These are phyloP conservation scores for Guaruba guarouba DNA, from an alignment of 2,113 vertebrate genomes.

Conservation along the genomic window DNA sequence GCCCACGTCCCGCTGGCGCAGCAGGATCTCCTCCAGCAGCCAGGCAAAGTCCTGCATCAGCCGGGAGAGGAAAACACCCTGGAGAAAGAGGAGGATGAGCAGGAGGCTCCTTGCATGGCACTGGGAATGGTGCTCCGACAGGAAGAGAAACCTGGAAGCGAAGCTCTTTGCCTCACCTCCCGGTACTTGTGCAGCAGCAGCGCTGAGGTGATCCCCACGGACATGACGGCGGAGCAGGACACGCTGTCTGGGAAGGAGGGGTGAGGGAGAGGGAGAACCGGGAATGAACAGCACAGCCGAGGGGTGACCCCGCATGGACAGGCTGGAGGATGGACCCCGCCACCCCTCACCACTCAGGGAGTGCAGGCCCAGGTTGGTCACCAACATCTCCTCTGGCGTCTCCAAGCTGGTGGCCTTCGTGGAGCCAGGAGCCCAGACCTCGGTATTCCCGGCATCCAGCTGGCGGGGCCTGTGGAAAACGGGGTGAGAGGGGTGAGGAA, in stretches of 20 bases:
- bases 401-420: neutral
- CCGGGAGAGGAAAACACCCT: slow-evolving; percentile 79
- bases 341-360: slow-evolving; percentile 71
- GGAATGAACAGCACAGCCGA: neutral
- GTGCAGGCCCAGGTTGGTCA: slow-evolving; percentile 72
- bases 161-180: slow-evolving; percentile 67
- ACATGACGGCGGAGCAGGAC: slow-evolving; percentile 80
- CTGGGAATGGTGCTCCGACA: neutral
- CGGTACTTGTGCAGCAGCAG: slow-evolving; percentile 83
- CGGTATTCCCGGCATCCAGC: neutral
- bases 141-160: neutral
- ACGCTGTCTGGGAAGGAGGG: slow-evolving; percentile 69
- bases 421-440: slow-evolving; percentile 7
- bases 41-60: slow-evolving; percentile 82
- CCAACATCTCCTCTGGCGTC: slow-evolving; percentile 58
- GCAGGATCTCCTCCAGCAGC: slow-evolving; percentile 86
- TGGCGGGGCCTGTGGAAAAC: neutral
- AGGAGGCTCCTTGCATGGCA: rapidly evolving
- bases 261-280: neutral
- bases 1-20: slow-evolving; percentile 81
- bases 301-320: neutral
- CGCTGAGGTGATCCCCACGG: slow-evolving; percentile 79
- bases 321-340: rapidly evolving
- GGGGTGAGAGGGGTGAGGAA: neutral
- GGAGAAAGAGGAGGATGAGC: neutral